These are phyloP conservation scores for Stegana nigrithorax DNA, from an alignment of 2,888 invertebrate species.

Conservation along the genomic window DNA sequence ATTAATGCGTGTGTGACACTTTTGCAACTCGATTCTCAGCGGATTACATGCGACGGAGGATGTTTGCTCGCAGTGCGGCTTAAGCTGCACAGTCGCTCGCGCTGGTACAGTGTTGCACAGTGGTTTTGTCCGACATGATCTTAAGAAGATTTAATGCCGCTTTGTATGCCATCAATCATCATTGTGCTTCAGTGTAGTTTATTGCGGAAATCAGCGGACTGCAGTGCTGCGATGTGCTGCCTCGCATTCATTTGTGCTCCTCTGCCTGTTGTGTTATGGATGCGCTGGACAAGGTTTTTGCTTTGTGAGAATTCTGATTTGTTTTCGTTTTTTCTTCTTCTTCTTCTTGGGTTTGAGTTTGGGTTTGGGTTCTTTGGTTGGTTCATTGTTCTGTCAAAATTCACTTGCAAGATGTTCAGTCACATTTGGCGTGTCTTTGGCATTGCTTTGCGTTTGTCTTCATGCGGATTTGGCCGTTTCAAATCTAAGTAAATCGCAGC, in stretches of 20 bases:
- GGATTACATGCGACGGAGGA: slow-evolving; percentile 16
- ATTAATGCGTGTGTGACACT: slow-evolving; percentile 19
- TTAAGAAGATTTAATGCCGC: slow-evolving; percentile 39
- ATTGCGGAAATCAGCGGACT: slow-evolving; percentile 13
- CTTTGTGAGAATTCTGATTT: too few species aligned
- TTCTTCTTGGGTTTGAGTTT: background rate
- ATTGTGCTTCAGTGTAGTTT: slow-evolving; percentile 11
- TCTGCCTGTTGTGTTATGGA: too few species aligned
- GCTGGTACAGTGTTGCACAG: background rate
- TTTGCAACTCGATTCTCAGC: slow-evolving; percentile 18
- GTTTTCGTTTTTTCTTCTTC: background rate
- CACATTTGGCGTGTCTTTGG: background rate
- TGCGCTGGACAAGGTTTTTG: too few species aligned
- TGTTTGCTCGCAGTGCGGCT: slow-evolving; percentile 12
- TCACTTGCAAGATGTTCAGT: background rate
- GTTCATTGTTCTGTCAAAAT: slow-evolving; percentile 6
- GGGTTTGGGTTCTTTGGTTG: background rate
- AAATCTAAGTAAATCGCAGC: background rate
- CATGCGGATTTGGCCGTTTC: background rate
- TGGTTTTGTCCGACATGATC: slow-evolving; percentile 24
- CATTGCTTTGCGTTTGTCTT: background rate
- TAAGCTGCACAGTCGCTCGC: background rate
- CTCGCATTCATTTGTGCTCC: too few species aligned
- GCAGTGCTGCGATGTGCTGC: background rate
- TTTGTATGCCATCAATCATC: slow-evolving; percentile 50